These are phyloP conservation scores for Thomomys bottae DNA, from an alignment of 2,113 vertebrate species.

Conservation along the genomic window DNA sequence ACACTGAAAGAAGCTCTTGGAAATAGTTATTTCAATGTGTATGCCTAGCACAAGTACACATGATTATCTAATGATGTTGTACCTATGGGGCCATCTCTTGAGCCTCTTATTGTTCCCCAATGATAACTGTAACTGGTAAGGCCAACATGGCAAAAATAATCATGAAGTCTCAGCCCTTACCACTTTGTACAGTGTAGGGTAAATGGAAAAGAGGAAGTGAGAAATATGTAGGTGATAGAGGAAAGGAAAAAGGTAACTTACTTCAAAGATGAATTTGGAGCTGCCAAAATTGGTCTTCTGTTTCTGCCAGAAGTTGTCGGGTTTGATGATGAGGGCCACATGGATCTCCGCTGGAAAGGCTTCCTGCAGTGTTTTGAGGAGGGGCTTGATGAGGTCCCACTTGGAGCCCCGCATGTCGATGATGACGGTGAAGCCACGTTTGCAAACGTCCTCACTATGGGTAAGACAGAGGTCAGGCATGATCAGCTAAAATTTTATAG, in stretches of 20 bases:
- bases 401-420: slow-evolving; percentile 99
- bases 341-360: slow-evolving; percentile 97
- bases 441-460: slow-evolving; percentile 96
- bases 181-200: not conserved
- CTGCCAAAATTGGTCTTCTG: slow-evolving; percentile 99
- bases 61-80: not conserved
- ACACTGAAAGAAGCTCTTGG: not conserved
- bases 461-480: slow-evolving; percentile 71
- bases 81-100: not conserved
- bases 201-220: not conserved
- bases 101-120: not conserved
- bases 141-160: not conserved
- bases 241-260: slow-evolving; percentile 74
- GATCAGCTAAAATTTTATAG: slow-evolving; percentile 22
- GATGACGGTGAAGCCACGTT: slow-evolving; percentile 98
- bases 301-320: slow-evolving; percentile 99
- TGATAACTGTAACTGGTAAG: not conserved
- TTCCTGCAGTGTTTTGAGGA: slow-evolving; percentile 98
- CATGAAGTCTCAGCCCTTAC: not conserved
- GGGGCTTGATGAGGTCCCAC: slow-evolving; percentile 98
- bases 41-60: not conserved
- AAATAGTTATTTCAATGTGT: not conserved
- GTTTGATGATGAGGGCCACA: slow-evolving; percentile 99
- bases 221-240: not conserved
- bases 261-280: slow-evolving; percentile 99